phyloP scores from a whole-genome alignment of 1,140 invertebrate genomes.

The Aphelinus certus region DNA sequence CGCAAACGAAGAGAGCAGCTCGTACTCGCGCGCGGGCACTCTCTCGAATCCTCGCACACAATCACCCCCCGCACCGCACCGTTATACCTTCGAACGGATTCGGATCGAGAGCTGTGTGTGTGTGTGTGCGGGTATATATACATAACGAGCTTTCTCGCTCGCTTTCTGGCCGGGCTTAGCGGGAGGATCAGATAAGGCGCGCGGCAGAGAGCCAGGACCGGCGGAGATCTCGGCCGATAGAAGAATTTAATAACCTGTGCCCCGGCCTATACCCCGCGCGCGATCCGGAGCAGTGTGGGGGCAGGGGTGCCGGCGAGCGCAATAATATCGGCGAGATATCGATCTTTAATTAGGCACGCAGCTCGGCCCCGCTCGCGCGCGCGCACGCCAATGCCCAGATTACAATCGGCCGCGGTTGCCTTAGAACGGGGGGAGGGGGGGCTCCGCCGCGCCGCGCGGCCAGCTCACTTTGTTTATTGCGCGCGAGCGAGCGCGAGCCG shows the following conservation, averaged over 20 bases:
- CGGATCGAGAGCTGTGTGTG: too few species aligned
- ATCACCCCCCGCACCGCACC: background rate
- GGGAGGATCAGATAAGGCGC: slow-evolving; percentile 42
- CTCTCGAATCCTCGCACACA: too few species aligned
- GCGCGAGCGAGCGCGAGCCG: too few species aligned
- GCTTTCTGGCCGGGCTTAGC: background rate
- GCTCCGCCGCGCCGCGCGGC: background rate
- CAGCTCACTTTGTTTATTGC: slow-evolving; percentile 26
- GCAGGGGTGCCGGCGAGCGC: slow-evolving; percentile 48
- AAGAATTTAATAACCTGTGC: slow-evolving; percentile 66
- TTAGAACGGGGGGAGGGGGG: background rate
- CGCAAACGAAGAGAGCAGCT: slow-evolving; percentile 41
- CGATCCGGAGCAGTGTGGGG: background rate
- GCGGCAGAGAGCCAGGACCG: slow-evolving; percentile 47
- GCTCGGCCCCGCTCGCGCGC: slow-evolving; percentile 46
- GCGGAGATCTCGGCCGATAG: slow-evolving; percentile 62
- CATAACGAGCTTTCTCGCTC: too few species aligned
- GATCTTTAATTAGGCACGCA: slow-evolving; percentile 68
- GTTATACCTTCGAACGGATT: background rate
- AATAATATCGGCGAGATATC: slow-evolving; percentile 66
- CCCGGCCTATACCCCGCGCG: background rate
- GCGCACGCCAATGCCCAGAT: slow-evolving; percentile 54
- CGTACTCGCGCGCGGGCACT: too few species aligned
- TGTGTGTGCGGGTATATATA: too few species aligned
- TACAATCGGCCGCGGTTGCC: slow-evolving; percentile 47